Evolutionary conservation across 2,797 vertebrate species (phyloP).

Genomic region (Ispidina lecontei): DNA sequence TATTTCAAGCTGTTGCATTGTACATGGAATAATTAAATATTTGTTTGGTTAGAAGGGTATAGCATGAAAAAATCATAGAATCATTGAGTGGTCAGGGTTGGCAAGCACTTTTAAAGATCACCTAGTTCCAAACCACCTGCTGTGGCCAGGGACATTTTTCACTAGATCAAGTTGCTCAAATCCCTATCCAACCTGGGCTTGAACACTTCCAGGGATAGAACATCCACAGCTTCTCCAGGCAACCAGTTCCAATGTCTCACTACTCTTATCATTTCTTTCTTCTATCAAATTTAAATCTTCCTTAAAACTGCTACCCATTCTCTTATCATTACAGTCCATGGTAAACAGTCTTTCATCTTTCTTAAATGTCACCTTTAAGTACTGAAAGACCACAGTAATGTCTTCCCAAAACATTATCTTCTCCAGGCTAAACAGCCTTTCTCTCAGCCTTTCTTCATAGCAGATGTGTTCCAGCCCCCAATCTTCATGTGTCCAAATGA

Average conservation of each 20-base stretch:
- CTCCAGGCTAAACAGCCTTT: neutral
- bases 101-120: neutral
- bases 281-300: neutral
- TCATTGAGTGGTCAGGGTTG: neutral
- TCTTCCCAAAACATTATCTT: neutral
- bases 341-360: neutral
- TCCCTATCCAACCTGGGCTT: neutral
- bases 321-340: neutral
- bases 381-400: neutral
- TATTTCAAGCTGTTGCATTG: neutral
- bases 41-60: neutral
- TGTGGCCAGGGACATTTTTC: neutral
- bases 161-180: neutral
- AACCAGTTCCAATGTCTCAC: neutral
- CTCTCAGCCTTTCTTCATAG: neutral
- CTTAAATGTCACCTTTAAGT: neutral
- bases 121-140: neutral
- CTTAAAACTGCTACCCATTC: neutral
- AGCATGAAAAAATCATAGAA: neutral
- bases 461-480: neutral
- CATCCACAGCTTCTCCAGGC: neutral
- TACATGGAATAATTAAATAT: neutral
- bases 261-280: neutral
- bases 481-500: neutral
- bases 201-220: neutral